Base-by-base conservation (phyloP, 2,797 vertebrate genomes). In the Hirundo rustica region DNA sequence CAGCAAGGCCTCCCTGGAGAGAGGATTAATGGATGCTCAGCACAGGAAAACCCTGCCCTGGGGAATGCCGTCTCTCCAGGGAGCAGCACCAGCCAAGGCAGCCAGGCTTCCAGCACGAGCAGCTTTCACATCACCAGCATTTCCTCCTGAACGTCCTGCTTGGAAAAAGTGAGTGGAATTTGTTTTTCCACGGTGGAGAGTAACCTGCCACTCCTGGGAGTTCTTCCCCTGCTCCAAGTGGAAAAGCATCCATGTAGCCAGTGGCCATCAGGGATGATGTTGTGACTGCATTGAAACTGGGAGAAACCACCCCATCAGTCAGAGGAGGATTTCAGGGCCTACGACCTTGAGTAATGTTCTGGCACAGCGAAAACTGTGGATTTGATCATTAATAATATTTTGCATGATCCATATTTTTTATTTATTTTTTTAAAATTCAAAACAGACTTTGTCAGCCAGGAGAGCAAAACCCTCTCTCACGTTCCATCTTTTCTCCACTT, bases 161-260 rank as follows among this genome's bases (percentile, higher is more conserved):
- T 96, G 96, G 94, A 97, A 89, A 96, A 96, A 90, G 84, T 93
- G 95, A 91, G 83, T 75, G 60, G 77, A 94, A 94, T 94, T 95
- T 96, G 84, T 95, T 97, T 96, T 97, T 96, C 96, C 95, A 78
- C 18, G 85, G 85, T 60, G 92, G 87, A 96, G 96, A 95, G 92
- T 38, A 85, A 94, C 76, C 91, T 90, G 51, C 89, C 83, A 79
- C 95, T 93, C 91, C 70, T 74, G 93, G 93, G 94, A 97, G 95
- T 81, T 91, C 87, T 93, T 86, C 71, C 81, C 93, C 88, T 86
- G 88, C 82, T 94, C 84, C 93, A 96, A 96, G 94, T 93, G 94
- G 88, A 93, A 95, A 97, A 96, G 97, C 94, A 96, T 85, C 81
- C 80, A 36, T 34, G 82, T 68, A 96, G 92, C 95, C 93, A 96